Evolutionary conservation across 2,113 vertebrate genomes (phyloP).

Genomic region (Cyanocitta stelleri): DNA sequence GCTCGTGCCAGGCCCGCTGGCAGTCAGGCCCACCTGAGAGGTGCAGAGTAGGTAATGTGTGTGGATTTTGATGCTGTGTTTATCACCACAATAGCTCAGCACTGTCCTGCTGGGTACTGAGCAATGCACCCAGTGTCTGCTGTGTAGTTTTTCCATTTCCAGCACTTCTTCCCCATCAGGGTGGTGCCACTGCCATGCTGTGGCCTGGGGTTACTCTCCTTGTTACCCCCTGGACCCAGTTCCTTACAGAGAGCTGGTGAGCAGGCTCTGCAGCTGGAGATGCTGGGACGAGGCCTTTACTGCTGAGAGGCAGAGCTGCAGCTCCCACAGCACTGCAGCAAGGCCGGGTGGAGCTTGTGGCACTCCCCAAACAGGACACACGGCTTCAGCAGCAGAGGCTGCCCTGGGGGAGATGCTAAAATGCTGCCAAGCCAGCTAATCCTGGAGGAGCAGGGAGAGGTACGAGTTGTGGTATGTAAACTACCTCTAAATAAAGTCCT

Average conservation of each 20-base stretch:
- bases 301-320: neutral
- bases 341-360: neutral
- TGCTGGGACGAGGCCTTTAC: neutral
- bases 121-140: neutral
- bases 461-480: neutral
- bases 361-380: neutral
- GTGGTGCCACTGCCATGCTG: neutral
- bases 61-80: neutral
- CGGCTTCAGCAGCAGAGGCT: neutral
- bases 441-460: neutral
- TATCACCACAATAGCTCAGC: neutral
- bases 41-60: neutral
- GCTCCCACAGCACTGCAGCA: neutral
- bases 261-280: neutral
- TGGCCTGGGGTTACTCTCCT: neutral
- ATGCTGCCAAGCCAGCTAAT: neutral
- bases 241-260: neutral
- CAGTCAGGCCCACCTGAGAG: neutral
- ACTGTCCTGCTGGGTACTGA: neutral
- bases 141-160: neutral
- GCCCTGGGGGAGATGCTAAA: neutral
- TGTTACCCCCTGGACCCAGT: rapidly evolving
- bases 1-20: rapidly evolving
- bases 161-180: neutral
- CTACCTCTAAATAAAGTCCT: neutral